A percentile compares a stretch with the other conserved stretches of the same genome.
phyloP scores from a whole-genome alignment of 2,113 vertebrate genomes.

The Notarius lentiginosus region DNA sequence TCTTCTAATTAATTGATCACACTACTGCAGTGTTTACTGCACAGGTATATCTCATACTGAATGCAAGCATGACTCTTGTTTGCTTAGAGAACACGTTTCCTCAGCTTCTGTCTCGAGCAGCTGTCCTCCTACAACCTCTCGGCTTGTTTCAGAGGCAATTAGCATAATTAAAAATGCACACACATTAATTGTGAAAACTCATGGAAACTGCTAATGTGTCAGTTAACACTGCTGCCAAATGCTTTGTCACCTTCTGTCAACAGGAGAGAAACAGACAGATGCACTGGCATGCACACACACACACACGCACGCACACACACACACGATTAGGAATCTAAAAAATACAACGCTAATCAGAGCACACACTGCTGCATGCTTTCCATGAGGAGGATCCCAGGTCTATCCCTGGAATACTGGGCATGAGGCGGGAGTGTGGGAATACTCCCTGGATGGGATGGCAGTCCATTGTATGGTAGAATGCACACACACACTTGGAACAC shows the following conservation, averaged over 20 bases:
- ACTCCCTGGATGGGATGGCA: neutral
- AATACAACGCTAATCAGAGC: neutral
- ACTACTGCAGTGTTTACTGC: constrained; percentile 5
- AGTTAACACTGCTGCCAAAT: constrained; percentile 85
- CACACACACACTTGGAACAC: neutral
- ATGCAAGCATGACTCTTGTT: constrained; percentile 52
- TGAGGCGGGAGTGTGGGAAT: neutral
- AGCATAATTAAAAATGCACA: constrained; percentile 98
- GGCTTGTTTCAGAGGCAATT: constrained; percentile 89
- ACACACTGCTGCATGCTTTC: neutral
- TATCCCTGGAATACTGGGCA: neutral
- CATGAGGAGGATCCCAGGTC: neutral
- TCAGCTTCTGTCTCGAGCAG: constrained; percentile 79
- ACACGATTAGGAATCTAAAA: neutral
- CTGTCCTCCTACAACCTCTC: constrained; percentile 87
- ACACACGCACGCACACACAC: neutral
- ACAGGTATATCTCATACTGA: constrained; percentile 31
- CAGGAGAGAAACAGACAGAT: constrained; percentile 55
- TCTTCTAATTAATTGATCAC: neutral
- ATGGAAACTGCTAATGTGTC: constrained; percentile 95
- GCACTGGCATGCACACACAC: neutral
- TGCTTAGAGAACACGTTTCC: constrained; percentile 72
- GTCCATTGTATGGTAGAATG: neutral
- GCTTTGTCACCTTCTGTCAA: constrained; percentile 89
- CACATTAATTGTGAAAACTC: constrained; percentile 96